Conservation (phyloP, 2,888 invertebrate genomes). For the Nemotelus nigrinus region DNA sequence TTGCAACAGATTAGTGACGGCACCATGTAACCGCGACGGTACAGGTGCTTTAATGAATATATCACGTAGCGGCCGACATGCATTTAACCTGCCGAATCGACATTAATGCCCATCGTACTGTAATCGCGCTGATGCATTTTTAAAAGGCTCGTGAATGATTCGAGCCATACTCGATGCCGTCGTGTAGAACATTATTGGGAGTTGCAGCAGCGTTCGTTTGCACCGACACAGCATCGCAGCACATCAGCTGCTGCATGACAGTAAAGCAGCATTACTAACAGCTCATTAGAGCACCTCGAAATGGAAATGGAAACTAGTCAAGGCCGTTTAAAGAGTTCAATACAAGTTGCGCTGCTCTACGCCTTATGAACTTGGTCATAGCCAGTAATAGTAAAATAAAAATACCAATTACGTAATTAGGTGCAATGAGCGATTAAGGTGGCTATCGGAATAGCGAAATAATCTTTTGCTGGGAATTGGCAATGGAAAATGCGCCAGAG, state of each 20-base stretch:
- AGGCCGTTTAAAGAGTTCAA: constrained; percentile 35
- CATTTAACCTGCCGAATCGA: not conserved
- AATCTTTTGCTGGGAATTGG: not conserved
- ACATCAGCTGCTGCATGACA: too few relatives aligned
- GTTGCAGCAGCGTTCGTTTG: not conserved
- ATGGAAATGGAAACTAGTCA: constrained; percentile 24
- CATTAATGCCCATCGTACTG: not conserved
- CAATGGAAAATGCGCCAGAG: too few relatives aligned
- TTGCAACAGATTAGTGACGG: constrained; percentile 4
- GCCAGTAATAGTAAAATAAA: not conserved
- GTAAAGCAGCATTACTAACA: not conserved
- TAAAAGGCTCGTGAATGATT: constrained; percentile 18
- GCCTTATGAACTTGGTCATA: constrained; percentile 30
- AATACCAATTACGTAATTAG: constrained; percentile 11
- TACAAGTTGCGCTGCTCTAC: not conserved
- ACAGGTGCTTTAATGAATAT: constrained; percentile 5
- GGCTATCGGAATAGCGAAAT: not conserved
- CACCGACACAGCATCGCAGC: too few relatives aligned
- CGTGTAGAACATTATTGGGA: constrained; percentile 5
- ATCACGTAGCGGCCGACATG: constrained; percentile 8
- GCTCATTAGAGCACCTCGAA: constrained; percentile 13
- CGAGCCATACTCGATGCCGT: not conserved
- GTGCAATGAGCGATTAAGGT: not conserved
- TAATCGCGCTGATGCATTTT: not conserved
- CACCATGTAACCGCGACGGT: not conserved